These are phyloP conservation scores for Mimachlamys varia DNA, from an alignment of 2,888 invertebrate species.

Conservation along the genomic window DNA sequence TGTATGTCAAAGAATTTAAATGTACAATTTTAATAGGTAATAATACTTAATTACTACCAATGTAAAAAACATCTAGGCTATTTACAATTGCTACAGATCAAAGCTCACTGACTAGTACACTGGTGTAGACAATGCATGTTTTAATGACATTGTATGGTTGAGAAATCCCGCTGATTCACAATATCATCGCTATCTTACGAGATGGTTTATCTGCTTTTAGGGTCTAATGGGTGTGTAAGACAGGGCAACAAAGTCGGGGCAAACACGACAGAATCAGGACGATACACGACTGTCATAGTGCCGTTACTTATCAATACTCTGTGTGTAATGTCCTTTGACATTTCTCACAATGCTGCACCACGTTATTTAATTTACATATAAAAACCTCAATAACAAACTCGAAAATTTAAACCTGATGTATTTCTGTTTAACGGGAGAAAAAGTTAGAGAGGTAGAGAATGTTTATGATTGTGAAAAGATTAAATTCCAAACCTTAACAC, in stretches of 20 bases:
- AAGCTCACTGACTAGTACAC: neutral
- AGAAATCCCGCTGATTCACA: neutral
- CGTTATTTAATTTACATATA: neutral
- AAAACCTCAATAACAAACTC: neutral
- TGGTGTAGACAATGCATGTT: neutral
- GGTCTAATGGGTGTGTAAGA: neutral
- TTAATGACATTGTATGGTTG: neutral
- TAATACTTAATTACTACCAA: too few species aligned
- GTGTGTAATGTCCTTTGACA: neutral
- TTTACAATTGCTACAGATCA: neutral
- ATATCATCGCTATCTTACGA: neutral
- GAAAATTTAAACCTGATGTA: neutral
- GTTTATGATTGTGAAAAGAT: neutral
- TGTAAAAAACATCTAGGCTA: too few species aligned
- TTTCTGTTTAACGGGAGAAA: neutral
- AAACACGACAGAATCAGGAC: neutral
- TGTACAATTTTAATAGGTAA: too few species aligned
- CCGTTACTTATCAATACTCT: neutral
- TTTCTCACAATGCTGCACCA: neutral
- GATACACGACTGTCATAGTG: neutral
- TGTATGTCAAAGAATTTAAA: too few species aligned
- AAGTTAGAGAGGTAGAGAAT: neutral
- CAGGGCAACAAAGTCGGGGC: neutral
- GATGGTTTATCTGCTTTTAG: neutral
- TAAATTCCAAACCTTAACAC: too few species aligned